Percentiles rank a stretch among this genome's conserved stretches.
These are phyloP conservation scores for Rhagium mordax DNA, from an alignment of 2,888 invertebrate species.

Conservation along the genomic window DNA sequence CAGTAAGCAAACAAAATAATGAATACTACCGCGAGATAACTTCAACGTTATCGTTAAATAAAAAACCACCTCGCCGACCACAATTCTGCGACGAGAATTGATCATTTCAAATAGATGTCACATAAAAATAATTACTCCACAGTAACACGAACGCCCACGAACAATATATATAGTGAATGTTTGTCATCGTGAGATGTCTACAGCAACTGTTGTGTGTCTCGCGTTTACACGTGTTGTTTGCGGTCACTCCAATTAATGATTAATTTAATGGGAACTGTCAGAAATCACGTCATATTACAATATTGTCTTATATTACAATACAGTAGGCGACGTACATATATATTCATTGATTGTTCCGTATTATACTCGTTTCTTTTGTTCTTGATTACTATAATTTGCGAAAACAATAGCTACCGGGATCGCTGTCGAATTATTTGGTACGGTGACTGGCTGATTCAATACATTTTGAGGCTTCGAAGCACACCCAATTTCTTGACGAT, in stretches of 20 bases:
- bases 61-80: background rate
- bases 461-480: background rate
- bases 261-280: constrained; percentile 1
- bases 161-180: background rate
- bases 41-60: background rate
- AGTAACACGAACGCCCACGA: background rate
- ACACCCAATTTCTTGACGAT: background rate
- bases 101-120: background rate
- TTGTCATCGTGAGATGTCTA: background rate
- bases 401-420: constrained; percentile 32
- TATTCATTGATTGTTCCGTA: constrained; percentile 21
- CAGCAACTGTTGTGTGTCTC: constrained; percentile 3
- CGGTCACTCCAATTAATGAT: background rate
- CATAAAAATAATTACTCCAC: background rate
- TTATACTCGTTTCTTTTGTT: constrained; percentile 27
- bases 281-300: background rate
- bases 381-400: constrained; percentile 35
- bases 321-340: constrained; percentile 10
- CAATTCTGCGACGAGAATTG: background rate
- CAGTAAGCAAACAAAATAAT: background rate
- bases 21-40: background rate
- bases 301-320: background rate
- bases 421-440: background rate
- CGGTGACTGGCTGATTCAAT: background rate
- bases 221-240: constrained; percentile 2